A percentile compares a stretch with the other conserved stretches of the same genome.
Evolutionary conservation across 2,888 invertebrate species (phyloP).

Genomic region (Acrobeloides nanus): DNA sequence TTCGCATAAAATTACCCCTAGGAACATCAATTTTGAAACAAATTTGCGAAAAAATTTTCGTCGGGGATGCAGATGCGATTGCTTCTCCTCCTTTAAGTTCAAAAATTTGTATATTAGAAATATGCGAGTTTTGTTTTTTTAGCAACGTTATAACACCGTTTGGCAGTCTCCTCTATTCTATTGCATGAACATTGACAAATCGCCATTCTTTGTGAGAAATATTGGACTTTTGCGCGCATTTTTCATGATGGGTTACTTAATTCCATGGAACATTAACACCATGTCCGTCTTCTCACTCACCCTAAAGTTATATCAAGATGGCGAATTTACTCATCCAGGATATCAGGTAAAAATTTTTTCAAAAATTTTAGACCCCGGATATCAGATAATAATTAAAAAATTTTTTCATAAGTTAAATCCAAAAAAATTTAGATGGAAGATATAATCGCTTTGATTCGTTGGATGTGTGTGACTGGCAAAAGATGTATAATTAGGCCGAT

Average conservation of each 20-base stretch:
- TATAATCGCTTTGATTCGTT: slow-evolving; percentile 42
- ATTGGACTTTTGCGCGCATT: slow-evolving; percentile 38
- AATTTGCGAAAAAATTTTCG: too few species aligned
- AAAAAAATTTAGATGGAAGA: slow-evolving; percentile 39
- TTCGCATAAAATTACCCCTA: too few species aligned
- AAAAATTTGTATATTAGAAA: too few species aligned
- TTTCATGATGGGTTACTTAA: slow-evolving; percentile 47
- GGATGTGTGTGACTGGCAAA: slow-evolving; percentile 40
- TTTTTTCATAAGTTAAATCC: too few species aligned
- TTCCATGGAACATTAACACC: slow-evolving; percentile 48
- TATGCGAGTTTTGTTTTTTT: too few species aligned
- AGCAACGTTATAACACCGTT: slow-evolving; percentile 36
- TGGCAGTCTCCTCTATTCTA: slow-evolving; percentile 49
- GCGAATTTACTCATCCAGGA: slow-evolving; percentile 41
- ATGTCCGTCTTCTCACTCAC: slow-evolving; percentile 45
- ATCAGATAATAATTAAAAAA: too few species aligned
- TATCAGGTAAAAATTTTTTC: slow-evolving; percentile 26
- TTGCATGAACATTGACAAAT: slow-evolving; percentile 42
- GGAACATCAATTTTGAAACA: too few species aligned
- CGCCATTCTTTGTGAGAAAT: slow-evolving; percentile 43
- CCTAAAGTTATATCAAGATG: slow-evolving; percentile 36
- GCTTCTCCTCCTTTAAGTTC: too few species aligned
- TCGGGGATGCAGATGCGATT: too few species aligned
- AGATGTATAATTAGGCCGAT: slow-evolving; percentile 39
- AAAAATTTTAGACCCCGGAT: too few species aligned